phyloP scores from a whole-genome alignment of 2,888 invertebrate species.

The Drosophila kokeensis region DNA sequence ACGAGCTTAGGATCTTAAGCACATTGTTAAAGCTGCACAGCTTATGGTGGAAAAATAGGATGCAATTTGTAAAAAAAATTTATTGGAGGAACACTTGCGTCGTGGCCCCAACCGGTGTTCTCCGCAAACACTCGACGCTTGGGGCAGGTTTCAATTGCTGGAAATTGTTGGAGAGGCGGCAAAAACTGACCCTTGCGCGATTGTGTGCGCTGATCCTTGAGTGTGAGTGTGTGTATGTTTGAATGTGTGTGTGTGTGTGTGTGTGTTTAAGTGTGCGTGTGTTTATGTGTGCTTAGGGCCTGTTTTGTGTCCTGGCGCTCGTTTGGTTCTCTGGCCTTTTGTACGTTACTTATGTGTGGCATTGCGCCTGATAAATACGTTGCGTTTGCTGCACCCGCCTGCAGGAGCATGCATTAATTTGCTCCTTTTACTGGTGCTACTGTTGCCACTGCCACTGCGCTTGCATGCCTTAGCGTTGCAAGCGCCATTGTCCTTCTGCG shows the following conservation, averaged over 20 bases:
- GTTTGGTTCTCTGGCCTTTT: constrained; percentile 39
- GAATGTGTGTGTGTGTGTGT: neutral
- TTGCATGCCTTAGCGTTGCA: neutral
- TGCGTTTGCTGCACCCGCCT: constrained; percentile 43
- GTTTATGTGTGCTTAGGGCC: constrained; percentile 13
- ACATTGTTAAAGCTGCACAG: neutral
- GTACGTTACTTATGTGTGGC: constrained; percentile 68
- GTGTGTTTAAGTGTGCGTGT: constrained; percentile 6
- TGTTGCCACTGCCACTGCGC: constrained; percentile 1
- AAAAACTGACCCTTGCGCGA: constrained; percentile 38
- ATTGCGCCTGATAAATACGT: constrained; percentile 64
- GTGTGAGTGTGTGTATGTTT: constrained; percentile 8
- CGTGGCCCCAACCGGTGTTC: constrained; percentile 12
- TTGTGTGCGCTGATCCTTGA: constrained; percentile 6
- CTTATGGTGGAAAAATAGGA: neutral
- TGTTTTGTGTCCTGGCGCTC: constrained; percentile 7
- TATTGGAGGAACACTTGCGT: constrained; percentile 20
- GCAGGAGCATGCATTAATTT: constrained; percentile 69
- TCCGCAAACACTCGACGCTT: constrained; percentile 4
- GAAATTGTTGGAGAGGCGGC: constrained; percentile 46
- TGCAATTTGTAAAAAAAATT: constrained; percentile 17
- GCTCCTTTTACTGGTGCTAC: constrained; percentile 14
- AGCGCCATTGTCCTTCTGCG: constrained; percentile 28
- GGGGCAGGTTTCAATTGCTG: constrained; percentile 42
- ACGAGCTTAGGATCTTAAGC: neutral